phyloP scores from a whole-genome alignment of 2,888 invertebrate genomes.

The Napeogenes inachia region DNA sequence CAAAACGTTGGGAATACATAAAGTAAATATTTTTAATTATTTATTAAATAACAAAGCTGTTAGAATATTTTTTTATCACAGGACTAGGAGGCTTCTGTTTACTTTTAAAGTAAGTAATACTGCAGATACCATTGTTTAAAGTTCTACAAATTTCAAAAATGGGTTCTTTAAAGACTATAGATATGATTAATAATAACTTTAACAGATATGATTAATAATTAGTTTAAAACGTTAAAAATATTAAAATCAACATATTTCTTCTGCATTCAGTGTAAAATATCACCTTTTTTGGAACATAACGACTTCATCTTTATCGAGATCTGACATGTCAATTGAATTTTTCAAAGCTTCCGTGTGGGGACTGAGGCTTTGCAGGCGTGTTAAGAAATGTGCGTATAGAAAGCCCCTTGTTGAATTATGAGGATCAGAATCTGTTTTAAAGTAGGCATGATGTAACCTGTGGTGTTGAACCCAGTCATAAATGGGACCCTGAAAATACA shows the following conservation, averaged over 20 bases:
- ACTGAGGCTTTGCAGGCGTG: slow-evolving; percentile 82
- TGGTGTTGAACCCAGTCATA: slow-evolving; percentile 91
- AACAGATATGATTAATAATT: too few relatives aligned
- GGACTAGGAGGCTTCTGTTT: too few relatives aligned
- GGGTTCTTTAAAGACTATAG: background rate
- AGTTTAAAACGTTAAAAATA: too few relatives aligned
- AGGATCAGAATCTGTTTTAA: slow-evolving; percentile 87
- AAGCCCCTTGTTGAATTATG: slow-evolving; percentile 89
- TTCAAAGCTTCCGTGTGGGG: slow-evolving; percentile 80
- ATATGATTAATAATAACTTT: too few relatives aligned
- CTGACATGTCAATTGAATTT: slow-evolving; percentile 85
- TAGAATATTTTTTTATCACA: too few relatives aligned
- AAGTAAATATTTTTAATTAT: too few relatives aligned
- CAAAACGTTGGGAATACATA: too few relatives aligned
- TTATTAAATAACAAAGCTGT: too few relatives aligned
- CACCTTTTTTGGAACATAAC: slow-evolving; percentile 90
- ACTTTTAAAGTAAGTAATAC: too few relatives aligned
- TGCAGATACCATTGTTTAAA: too few relatives aligned
- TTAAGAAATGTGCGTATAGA: slow-evolving; percentile 86
- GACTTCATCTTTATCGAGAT: slow-evolving; percentile 85
- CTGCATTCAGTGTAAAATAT: slow-evolving; percentile 30
- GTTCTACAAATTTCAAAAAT: background rate
- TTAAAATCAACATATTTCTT: background rate
- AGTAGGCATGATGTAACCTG: slow-evolving; percentile 87
- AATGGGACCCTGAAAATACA: slow-evolving; percentile 82